A percentile compares a stretch with the other conserved stretches of the same genome.
phyloP scores from a whole-genome alignment of 2,888 invertebrate genomes.

The Biston betularia region DNA sequence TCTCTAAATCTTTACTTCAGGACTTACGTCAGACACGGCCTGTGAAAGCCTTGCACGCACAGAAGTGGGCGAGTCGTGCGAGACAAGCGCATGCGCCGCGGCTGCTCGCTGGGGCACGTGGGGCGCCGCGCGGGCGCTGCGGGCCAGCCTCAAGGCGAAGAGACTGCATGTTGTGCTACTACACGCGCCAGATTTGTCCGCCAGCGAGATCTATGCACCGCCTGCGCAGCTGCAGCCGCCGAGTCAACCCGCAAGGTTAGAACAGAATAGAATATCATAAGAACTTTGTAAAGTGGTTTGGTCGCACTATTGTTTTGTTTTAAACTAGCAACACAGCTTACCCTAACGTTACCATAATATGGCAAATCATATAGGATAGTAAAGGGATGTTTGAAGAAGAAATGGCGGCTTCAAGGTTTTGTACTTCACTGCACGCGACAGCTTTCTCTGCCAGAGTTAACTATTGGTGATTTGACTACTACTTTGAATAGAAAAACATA shows the following conservation, averaged over 20 bases:
- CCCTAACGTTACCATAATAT: too few species aligned
- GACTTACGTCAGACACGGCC: slow-evolving; percentile 80
- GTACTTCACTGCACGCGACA: too few species aligned
- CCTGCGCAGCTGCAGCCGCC: slow-evolving; percentile 80
- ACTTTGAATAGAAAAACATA: too few species aligned
- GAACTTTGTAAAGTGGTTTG: too few species aligned
- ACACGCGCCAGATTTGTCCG: slow-evolving; percentile 89
- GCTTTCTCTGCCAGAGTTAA: too few species aligned
- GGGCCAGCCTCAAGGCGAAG: slow-evolving; percentile 89
- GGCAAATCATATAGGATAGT: too few species aligned
- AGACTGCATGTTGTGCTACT: slow-evolving; percentile 91
- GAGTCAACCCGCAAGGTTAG: slow-evolving; percentile 77
- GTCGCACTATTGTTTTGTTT: too few species aligned
- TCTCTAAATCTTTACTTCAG: slow-evolving; percentile 48
- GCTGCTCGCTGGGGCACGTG: slow-evolving; percentile 92
- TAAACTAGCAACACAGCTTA: too few species aligned
- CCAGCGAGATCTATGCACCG: slow-evolving; percentile 88
- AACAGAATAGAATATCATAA: too few species aligned
- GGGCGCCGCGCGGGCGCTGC: slow-evolving; percentile 91
- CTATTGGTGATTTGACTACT: too few species aligned
- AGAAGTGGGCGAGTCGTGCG: slow-evolving; percentile 62
- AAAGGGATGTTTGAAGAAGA: too few species aligned
- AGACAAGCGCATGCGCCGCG: slow-evolving; percentile 74
- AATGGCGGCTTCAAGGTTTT: too few species aligned
- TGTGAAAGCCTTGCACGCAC: slow-evolving; percentile 71